Conservation (phyloP, 2,888 invertebrate genomes). For the Halictus ligatus region DNA sequence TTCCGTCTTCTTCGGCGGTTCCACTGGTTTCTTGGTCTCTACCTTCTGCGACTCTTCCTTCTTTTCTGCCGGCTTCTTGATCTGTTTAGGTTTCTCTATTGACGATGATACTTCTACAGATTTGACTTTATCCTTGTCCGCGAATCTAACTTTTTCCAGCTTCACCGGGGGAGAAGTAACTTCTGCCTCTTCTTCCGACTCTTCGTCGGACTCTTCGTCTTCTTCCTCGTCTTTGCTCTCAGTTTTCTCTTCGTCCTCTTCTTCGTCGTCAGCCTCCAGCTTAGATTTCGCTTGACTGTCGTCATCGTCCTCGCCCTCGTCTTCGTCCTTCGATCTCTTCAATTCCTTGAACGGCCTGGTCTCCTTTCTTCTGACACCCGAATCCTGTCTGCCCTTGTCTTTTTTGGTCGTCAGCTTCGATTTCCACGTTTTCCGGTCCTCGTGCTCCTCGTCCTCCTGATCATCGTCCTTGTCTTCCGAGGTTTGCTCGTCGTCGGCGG, state of each 20-base stretch:
- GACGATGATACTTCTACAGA: constrained; percentile 53
- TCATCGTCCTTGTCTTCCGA: constrained; percentile 2
- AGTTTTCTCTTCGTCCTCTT: constrained; percentile 15
- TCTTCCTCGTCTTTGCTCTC: constrained; percentile 38
- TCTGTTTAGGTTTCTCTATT: constrained; percentile 37
- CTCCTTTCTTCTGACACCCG: not conserved
- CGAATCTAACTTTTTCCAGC: constrained; percentile 77
- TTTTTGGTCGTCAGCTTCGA: not conserved
- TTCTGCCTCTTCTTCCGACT: constrained; percentile 32
- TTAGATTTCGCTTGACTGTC: not conserved
- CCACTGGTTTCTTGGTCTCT: constrained; percentile 34
- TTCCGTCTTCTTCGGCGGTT: constrained; percentile 48
- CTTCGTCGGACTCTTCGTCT: constrained; percentile 41
- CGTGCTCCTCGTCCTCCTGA: constrained; percentile 41
- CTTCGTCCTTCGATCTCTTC: not conserved
- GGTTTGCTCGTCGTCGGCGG: not conserved
- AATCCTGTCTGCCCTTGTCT: not conserved
- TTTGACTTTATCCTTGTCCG: constrained; percentile 75
- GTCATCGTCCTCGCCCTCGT: constrained; percentile 20
- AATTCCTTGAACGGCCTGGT: not conserved
- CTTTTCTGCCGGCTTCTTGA: constrained; percentile 43
- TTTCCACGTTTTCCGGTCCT: constrained; percentile 70
- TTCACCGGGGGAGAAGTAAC: constrained; percentile 62
- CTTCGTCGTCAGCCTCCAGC: not conserved
- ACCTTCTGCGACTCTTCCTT: constrained; percentile 25